Base-by-base conservation (phyloP, 2,888 invertebrate genomes). In the Lochmaea capreae region DNA sequence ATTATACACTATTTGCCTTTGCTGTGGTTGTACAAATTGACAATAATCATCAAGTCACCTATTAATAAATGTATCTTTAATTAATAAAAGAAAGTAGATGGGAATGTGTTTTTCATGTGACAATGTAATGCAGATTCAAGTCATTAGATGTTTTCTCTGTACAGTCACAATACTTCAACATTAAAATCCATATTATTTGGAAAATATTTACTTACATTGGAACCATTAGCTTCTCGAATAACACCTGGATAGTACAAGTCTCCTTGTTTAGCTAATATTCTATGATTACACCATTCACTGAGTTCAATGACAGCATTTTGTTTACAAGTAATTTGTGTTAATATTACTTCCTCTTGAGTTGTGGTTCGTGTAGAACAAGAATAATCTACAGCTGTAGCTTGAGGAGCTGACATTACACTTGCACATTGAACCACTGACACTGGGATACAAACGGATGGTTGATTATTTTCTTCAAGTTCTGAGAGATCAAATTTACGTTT, bases 241-340 rank as follows among this genome's bases (percentile, higher is more conserved):
- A 95, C 94, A 69, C 97, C 98, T 10, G 97, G 96, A 81, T 95
- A 92, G 88, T 95, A 96, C 82, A 93, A 90, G 75, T 92, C 92
- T 78, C 94, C 92, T 84, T 93, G 92, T 86, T 95, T 95, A 58
- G 97, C 98, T 81, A 98, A 89, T 75, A 98, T 96, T 81, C 97
- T 90, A 86, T 97, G 97, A 84, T 96, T 95, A 81, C 93, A 92
- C 98, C 98, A 98, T 88, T 98, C 97, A 83, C 93, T 93, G 81
- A 98, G 90, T 89, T 98, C 96, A 79, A 98, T 78, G 73, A 79
- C 77, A 75, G 79, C 76, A 73, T 79, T 82, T 75, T 81, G 81
- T 76, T 82, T 82, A 67, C 74, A 79, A 73, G 74, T 81, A 75
- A 49, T 74, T 62, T 77, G 78, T 78, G 81, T 80, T 74, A 79